Evolutionary conservation across 30 jellyfish, hydroid and myxozoan species (phyloP), one percentile per base, ranked within the genome.

Genomic region (Rhopilema esculentum): DNA sequence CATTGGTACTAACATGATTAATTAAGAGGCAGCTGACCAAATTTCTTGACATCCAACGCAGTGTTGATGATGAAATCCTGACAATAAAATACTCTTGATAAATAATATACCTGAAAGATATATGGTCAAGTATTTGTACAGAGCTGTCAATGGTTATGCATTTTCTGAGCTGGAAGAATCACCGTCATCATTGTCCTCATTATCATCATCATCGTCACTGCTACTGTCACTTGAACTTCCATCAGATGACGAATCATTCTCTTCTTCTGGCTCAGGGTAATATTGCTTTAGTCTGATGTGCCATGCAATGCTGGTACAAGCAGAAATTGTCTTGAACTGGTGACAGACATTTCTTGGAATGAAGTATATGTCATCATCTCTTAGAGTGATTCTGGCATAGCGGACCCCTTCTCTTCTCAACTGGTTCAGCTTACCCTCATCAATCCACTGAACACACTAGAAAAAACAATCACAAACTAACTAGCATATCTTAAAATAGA

Each of bases 251-350:
- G 93, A 71, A 22, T 27, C 76, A 15, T 83, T 61, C 4, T 52
- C 21, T 27, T 79, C 24, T 26, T 31, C 49, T 70, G 61, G 89
- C 12, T 85, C 96, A 30, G 99, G 97, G 80, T 95, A 87, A 72
- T 95, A 95, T 83, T 80, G 91, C 81, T 95, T 95, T 27, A 95
- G 94, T n/a, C 99, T 79, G 40, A 95, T 87, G 32, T 95, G 99
- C 99, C 99, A 95, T 15, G 99, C 99, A 53, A 95, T 82, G 80
- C 99, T 95, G 25, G 97, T 75, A 73, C 96, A 94, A 1, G 99
- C 99, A 16, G 99, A 95, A 61, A 87, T 80, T 18, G 99, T 95
- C 75, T 95, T 95, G 91, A 95, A 95, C 88, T 95, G 99, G 79
- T 95, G 99, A 63, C 99, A 95, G 0, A 95, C 97, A 70, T 95